A percentile compares a stretch with the other conserved stretches of the same genome.
These are phyloP conservation scores for Crotophaga sulcirostris DNA, from an alignment of 2,113 vertebrate genomes.

Conservation along the genomic window DNA sequence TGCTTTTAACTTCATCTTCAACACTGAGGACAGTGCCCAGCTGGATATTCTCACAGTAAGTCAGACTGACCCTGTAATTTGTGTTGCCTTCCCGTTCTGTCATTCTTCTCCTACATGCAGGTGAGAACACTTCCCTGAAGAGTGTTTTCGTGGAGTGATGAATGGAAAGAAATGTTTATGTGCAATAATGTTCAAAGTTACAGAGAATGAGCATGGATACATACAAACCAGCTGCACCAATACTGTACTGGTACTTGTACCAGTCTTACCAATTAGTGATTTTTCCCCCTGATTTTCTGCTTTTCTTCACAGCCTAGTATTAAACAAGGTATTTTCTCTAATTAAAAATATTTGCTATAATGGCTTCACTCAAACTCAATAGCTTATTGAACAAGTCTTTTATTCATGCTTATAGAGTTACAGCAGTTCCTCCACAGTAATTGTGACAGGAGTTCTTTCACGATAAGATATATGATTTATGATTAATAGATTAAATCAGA, in stretches of 20 bases:
- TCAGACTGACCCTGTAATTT: background rate
- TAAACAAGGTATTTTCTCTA: background rate
- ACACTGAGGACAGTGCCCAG: background rate
- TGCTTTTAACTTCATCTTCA: background rate
- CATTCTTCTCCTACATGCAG: background rate
- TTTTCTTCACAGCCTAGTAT: background rate
- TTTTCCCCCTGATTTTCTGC: background rate
- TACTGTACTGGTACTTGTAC: background rate
- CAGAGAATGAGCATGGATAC: background rate
- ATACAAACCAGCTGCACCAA: background rate
- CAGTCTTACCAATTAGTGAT: background rate
- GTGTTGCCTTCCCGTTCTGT: background rate
- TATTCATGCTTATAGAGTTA: background rate
- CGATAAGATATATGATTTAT: background rate
- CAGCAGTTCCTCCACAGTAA: background rate
- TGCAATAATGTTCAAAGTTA: background rate
- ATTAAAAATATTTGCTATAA: background rate
- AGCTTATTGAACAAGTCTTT: background rate
- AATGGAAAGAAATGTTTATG: background rate
- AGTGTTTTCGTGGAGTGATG: background rate
- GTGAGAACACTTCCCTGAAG: background rate
- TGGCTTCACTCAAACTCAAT: background rate
- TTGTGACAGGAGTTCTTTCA: background rate
- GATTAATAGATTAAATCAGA: background rate
- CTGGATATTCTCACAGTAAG: background rate